phyloP scores from a whole-genome alignment of 2,888 invertebrate species.

The Thymelicus lineola region DNA sequence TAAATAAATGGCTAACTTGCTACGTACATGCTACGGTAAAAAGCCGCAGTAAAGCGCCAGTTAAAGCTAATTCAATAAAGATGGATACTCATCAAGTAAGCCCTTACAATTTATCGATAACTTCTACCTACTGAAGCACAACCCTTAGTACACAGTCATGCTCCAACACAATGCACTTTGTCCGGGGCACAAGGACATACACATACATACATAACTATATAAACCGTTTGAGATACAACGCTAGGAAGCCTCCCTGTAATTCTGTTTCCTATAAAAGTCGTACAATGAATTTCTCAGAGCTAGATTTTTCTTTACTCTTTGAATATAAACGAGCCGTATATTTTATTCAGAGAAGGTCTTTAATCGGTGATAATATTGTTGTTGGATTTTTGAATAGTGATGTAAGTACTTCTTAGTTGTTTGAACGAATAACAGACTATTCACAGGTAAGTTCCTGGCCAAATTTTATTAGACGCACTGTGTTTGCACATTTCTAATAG shows the following conservation, averaged over 20 bases:
- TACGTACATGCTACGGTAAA: too few species aligned
- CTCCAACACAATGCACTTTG: constrained; percentile 44
- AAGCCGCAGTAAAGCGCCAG: too few species aligned
- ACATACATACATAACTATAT: constrained; percentile 33
- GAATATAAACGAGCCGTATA: constrained; percentile 8
- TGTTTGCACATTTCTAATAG: too few species aligned
- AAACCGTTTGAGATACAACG: constrained; percentile 24
- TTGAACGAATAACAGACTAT: too few species aligned
- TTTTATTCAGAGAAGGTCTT: neutral
- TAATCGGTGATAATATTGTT: neutral
- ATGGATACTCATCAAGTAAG: neutral
- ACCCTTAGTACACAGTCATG: constrained; percentile 37
- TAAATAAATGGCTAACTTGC: too few species aligned
- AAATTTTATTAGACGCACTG: too few species aligned
- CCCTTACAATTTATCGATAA: constrained; percentile 29
- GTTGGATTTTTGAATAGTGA: neutral
- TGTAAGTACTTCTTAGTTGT: too few species aligned
- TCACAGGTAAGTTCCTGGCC: too few species aligned
- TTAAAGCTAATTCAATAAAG: too few species aligned
- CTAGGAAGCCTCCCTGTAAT: constrained; percentile 26
- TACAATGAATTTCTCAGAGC: constrained; percentile 15
- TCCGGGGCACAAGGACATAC: constrained; percentile 25
- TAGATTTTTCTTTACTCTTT: constrained; percentile 13
- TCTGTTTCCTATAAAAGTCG: constrained; percentile 31
- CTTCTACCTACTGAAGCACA: neutral